These are phyloP conservation scores for Sphaerophoria taeniata DNA, from an alignment of 2,888 invertebrate species.

Conservation along the genomic window DNA sequence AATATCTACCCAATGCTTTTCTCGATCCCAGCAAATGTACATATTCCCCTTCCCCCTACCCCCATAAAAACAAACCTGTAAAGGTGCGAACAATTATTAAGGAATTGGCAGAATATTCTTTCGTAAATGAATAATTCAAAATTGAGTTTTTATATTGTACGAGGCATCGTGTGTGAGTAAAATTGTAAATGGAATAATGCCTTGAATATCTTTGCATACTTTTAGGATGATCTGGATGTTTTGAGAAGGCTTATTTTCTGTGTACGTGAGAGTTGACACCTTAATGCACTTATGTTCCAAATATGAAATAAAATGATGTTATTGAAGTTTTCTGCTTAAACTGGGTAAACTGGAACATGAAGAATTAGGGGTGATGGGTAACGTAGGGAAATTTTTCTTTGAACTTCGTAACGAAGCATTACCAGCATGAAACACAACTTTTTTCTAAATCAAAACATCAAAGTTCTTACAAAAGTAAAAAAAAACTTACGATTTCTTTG, in stretches of 20 bases:
- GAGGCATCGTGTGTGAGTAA: not conserved
- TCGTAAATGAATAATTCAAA: not conserved
- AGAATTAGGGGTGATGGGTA: too few relatives aligned
- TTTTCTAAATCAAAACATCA: too few relatives aligned
- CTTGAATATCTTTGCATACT: not conserved
- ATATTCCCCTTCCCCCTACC: too few relatives aligned
- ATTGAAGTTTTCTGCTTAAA: not conserved
- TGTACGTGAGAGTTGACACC: not conserved
- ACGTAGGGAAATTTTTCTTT: too few relatives aligned
- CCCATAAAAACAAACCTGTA: too few relatives aligned
- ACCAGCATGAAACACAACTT: too few relatives aligned
- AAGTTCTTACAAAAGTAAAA: not conserved
- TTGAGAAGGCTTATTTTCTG: not conserved
- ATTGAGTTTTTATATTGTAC: not conserved
- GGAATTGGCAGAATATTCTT: not conserved
- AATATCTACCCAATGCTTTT: not conserved
- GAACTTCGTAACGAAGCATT: too few relatives aligned
- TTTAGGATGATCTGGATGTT: constrained; percentile 11
- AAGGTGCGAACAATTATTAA: constrained; percentile 21
- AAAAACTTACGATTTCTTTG: not conserved
- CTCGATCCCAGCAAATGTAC: not conserved
- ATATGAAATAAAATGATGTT: not conserved
- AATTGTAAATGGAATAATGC: not conserved
- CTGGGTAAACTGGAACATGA: too few relatives aligned
- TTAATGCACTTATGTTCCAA: not conserved